Evolutionary conservation across 1,140 invertebrate species (phyloP).

Genomic region (Teleogryllus occipitalis): DNA sequence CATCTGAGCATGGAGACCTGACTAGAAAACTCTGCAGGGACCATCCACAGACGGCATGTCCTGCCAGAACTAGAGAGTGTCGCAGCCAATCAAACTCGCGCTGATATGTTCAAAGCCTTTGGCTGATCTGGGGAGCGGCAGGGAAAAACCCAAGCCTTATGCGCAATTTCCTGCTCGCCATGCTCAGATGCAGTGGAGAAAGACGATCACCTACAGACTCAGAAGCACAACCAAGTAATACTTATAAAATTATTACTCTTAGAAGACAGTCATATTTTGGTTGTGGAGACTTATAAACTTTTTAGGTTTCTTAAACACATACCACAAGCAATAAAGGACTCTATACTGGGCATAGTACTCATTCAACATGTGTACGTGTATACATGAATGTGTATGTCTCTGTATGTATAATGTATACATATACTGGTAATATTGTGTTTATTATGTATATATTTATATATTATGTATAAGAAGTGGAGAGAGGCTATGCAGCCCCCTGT

Average conservation of each 20-base stretch:
- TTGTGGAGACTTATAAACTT: background rate
- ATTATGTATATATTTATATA: slow-evolving; percentile 6
- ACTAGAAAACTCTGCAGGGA: background rate
- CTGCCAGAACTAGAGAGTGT: background rate
- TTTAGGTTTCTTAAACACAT: background rate
- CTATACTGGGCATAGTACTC: background rate
- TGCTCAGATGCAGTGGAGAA: background rate
- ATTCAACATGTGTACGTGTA: slow-evolving; percentile 4
- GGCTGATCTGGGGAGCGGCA: background rate
- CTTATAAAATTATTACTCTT: background rate
- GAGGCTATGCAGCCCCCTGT: background rate
- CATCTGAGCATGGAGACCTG: background rate
- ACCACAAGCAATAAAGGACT: slow-evolving; percentile 1
- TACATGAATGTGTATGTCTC: slow-evolving; percentile 2
- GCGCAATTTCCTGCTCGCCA: background rate
- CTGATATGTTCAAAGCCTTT: background rate
- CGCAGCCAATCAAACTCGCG: background rate
- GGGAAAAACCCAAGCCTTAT: too few species aligned
- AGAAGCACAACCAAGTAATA: background rate
- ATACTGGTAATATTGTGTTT: background rate
- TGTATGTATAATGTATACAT: slow-evolving; percentile 1
- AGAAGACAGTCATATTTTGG: slow-evolving; percentile 2
- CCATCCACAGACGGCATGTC: background rate
- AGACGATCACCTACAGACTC: background rate
- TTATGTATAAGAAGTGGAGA: background rate